phyloP scores from a whole-genome alignment of 1,140 invertebrate genomes.

The Tribolium madens region DNA sequence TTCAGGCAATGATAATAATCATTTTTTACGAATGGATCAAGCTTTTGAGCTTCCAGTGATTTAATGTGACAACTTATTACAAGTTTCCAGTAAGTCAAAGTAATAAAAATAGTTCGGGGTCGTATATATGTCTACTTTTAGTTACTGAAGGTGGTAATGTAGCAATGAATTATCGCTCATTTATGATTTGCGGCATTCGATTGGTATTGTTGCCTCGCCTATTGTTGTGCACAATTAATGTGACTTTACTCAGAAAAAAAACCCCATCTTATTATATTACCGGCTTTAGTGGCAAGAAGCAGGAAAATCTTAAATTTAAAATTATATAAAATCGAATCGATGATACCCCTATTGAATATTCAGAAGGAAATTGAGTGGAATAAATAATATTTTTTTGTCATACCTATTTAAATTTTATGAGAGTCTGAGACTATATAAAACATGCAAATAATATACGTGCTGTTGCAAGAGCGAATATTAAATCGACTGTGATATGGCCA shows the following conservation, averaged over 20 bases:
- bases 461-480: conserved; percentile 34
- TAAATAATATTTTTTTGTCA: conserved; percentile 35
- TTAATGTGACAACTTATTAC: conserved; percentile 36
- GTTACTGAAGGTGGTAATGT: conserved; percentile 26
- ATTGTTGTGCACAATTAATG: conserved; percentile 8
- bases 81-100: conserved; percentile 15
- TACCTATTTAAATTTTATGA: conserved; percentile 34
- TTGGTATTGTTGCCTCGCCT: conserved; percentile 26
- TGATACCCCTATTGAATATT: conserved; percentile 19
- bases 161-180: conserved; percentile 29
- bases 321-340: conserved; percentile 17
- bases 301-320: conserved; percentile 17
- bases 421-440: conserved; percentile 29
- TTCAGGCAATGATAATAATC: conserved; percentile 14
- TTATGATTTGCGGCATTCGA: conserved; percentile 33
- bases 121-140: conserved; percentile 34
- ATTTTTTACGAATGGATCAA: conserved; percentile 31
- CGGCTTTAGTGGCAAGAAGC: not conserved
- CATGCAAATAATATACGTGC: conserved; percentile 38
- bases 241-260: conserved; percentile 13
- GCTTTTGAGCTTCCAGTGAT: conserved; percentile 27
- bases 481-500: conserved; percentile 35
- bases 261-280: not conserved
- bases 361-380: conserved; percentile 20
- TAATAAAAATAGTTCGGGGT: conserved; percentile 31